These are phyloP conservation scores for Crotalus horridus DNA, from an alignment of 2,113 vertebrate genomes.

Conservation along the genomic window DNA sequence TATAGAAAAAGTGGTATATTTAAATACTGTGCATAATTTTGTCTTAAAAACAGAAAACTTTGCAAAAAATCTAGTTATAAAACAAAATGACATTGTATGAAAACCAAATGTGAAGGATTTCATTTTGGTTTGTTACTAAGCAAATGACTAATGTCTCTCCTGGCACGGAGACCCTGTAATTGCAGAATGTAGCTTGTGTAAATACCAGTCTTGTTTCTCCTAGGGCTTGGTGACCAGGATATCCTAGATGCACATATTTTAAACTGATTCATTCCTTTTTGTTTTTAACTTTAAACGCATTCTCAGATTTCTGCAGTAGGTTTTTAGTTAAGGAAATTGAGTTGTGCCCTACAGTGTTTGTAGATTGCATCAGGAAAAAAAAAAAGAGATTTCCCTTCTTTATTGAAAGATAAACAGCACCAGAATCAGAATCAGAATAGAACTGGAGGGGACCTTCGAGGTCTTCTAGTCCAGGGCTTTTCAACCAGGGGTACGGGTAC, in stretches of 20 bases:
- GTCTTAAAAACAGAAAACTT: constrained; percentile 67
- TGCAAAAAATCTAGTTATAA: constrained; percentile 62
- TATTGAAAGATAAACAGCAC: neutral
- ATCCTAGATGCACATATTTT: constrained; percentile 45
- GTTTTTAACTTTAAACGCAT: constrained; percentile 44
- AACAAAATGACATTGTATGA: constrained; percentile 70
- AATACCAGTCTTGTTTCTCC: constrained; percentile 50
- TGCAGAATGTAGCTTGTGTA: constrained; percentile 42
- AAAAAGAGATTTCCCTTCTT: neutral
- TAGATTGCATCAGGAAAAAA: neutral
- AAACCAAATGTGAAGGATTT: constrained; percentile 56
- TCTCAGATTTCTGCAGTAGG: constrained; percentile 50
- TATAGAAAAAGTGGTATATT: constrained; percentile 64
- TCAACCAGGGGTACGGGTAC: too few species aligned
- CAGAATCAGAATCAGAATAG: too few species aligned
- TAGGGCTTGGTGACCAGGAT: constrained; percentile 45
- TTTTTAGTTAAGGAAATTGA: constrained; percentile 42
- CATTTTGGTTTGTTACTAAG: constrained; percentile 63
- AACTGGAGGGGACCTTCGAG: too few species aligned
- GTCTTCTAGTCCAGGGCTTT: too few species aligned
- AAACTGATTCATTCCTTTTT: constrained; percentile 41
- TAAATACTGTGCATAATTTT: constrained; percentile 66
- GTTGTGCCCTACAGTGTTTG: constrained; percentile 5
- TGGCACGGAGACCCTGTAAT: constrained; percentile 50
- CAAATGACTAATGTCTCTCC: constrained; percentile 56